phyloP scores from a whole-genome alignment of 2,888 invertebrate species.

The Pyralis farinalis region DNA sequence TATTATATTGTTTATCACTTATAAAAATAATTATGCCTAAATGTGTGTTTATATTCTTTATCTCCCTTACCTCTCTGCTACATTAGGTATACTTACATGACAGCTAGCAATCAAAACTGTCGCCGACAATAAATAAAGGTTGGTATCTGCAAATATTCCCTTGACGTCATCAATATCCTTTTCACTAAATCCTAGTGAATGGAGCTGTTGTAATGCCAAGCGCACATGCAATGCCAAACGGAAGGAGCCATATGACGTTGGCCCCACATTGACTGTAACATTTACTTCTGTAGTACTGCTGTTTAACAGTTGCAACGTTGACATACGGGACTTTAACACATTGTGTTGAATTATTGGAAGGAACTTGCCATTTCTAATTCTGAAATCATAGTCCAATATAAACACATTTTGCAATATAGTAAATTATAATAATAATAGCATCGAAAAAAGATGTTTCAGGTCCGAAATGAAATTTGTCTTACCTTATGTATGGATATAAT shows the following conservation, averaged over 20 bases:
- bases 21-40: too few relatives aligned
- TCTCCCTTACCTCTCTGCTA: too few relatives aligned
- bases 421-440: too few relatives aligned
- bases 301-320: slow-evolving; percentile 86
- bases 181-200: slow-evolving; percentile 91
- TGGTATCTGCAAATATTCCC: slow-evolving; percentile 97
- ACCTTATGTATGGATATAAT: slow-evolving; percentile 82
- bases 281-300: slow-evolving; percentile 82
- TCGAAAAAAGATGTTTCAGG: too few relatives aligned
- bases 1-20: too few relatives aligned
- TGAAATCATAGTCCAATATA: too few relatives aligned
- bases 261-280: slow-evolving; percentile 86
- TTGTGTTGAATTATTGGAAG: slow-evolving; percentile 92
- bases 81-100: slow-evolving; percentile 95
- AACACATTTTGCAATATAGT: too few relatives aligned
- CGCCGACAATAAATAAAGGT: slow-evolving; percentile 92
- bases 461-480: too few relatives aligned
- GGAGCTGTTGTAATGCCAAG: slow-evolving; percentile 85
- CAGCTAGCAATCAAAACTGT: slow-evolving; percentile 95
- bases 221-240: slow-evolving; percentile 89
- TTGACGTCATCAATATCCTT: slow-evolving; percentile 98
- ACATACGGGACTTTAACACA: slow-evolving; percentile 88
- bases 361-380: slow-evolving; percentile 84
- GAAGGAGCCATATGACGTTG: slow-evolving; percentile 89
- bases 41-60: too few relatives aligned